These are phyloP conservation scores for Amphipyra tragopoginis DNA, from an alignment of 2,888 invertebrate genomes.

Conservation along the genomic window DNA sequence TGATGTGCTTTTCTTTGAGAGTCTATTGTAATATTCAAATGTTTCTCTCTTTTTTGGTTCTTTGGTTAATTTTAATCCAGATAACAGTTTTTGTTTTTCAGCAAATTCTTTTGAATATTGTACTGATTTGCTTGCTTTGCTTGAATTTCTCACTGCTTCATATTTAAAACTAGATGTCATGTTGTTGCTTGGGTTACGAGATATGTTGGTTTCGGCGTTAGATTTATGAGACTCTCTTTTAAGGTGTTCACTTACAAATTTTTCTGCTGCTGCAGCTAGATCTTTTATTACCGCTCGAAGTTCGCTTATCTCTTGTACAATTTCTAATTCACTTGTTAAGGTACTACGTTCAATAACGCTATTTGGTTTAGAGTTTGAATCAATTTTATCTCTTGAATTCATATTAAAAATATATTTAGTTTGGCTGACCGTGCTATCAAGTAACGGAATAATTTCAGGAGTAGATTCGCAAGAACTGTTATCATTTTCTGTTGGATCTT, in stretches of 20 bases:
- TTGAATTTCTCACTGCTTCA: constrained; percentile 50
- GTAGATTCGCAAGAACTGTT: constrained; percentile 22
- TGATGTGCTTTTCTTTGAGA: constrained; percentile 75
- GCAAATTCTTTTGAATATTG: constrained; percentile 66
- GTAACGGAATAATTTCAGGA: constrained; percentile 72
- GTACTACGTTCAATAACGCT: constrained; percentile 49
- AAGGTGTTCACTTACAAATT: constrained; percentile 67
- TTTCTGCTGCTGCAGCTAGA: constrained; percentile 70
- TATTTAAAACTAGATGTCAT: constrained; percentile 43
- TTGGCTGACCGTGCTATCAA: constrained; percentile 75
- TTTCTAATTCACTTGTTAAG: constrained; percentile 62
- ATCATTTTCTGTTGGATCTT: constrained; percentile 14
- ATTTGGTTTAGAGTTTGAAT: constrained; percentile 28
- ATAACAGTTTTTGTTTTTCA: constrained; percentile 57
- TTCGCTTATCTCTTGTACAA: constrained; percentile 73
- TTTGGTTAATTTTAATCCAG: constrained; percentile 70
- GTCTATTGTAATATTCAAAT: constrained; percentile 61
- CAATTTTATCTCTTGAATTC: constrained; percentile 51
- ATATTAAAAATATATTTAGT: constrained; percentile 68
- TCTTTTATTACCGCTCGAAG: constrained; percentile 73
- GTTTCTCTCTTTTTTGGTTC: constrained; percentile 64
- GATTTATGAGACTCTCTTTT: constrained; percentile 48
- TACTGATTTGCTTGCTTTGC: constrained; percentile 70
- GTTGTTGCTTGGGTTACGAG: constrained; percentile 34
- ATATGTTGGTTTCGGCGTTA: constrained; percentile 34